These are phyloP conservation scores for Akabosia matsudoensis DNA, from an alignment of 1,140 invertebrate genomes.

Conservation along the genomic window DNA sequence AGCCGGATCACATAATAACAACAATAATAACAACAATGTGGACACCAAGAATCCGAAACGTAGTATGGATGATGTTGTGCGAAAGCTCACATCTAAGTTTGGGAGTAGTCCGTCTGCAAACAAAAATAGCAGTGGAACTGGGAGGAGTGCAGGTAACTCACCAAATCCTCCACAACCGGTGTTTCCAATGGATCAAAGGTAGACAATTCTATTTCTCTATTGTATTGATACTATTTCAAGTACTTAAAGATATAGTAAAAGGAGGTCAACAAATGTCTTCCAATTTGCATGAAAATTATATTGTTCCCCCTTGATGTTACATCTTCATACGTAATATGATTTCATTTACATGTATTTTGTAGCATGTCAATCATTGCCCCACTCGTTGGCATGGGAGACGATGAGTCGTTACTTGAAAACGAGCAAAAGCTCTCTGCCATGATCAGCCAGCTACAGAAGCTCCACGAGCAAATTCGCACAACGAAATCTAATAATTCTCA, in stretches of 20 bases:
- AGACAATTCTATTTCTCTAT: neutral
- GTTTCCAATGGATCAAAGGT: slow-evolving; percentile 40
- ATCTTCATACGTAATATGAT: too few species aligned
- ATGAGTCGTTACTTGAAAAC: slow-evolving; percentile 39
- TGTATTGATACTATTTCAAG: too few species aligned
- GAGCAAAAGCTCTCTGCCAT: slow-evolving; percentile 44
- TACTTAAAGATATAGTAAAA: too few species aligned
- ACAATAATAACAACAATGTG: slow-evolving; percentile 23
- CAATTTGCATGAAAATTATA: too few species aligned
- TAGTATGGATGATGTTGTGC: slow-evolving; percentile 45
- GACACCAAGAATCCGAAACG: slow-evolving; percentile 27
- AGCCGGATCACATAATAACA: slow-evolving; percentile 31
- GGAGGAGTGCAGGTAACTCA: neutral
- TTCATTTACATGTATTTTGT: too few species aligned
- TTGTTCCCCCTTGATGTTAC: too few species aligned
- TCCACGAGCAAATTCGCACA: slow-evolving; percentile 45
- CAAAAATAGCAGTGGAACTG: neutral
- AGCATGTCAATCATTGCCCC: slow-evolving; percentile 14
- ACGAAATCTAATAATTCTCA: neutral
- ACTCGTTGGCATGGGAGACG: slow-evolving; percentile 25
- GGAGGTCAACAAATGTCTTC: too few species aligned
- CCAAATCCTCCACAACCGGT: neutral
- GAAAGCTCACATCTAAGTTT: slow-evolving; percentile 43
- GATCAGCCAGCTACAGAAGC: slow-evolving; percentile 43
- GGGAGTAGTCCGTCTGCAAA: neutral